A percentile compares a stretch with the other conserved stretches of the same genome.
These are phyloP conservation scores for Pinctada fucata DNA, from an alignment of 2,888 invertebrate species.

Conservation along the genomic window DNA sequence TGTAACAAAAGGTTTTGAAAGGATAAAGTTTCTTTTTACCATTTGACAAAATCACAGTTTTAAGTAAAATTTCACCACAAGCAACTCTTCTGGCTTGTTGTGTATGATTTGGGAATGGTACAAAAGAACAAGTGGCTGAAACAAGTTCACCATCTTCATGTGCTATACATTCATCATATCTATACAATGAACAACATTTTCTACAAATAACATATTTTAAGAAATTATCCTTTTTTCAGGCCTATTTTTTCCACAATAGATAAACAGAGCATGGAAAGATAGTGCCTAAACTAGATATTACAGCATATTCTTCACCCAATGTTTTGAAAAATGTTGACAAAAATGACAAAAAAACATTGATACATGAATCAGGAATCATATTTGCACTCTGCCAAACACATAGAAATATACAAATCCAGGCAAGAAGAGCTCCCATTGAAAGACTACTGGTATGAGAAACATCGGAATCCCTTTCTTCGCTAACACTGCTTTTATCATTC, in stretches of 20 bases:
- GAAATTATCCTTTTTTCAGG: constrained; percentile 6
- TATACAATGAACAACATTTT: constrained; percentile 17
- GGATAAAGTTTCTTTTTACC: constrained; percentile 20
- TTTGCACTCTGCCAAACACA: constrained; percentile 14
- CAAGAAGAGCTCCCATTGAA: background rate
- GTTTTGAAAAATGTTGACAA: constrained; percentile 8
- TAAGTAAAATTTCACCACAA: constrained; percentile 29
- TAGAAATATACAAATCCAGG: constrained; percentile 20
- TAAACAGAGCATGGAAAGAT: constrained; percentile 15
- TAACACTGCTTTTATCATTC: background rate
- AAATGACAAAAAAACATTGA: constrained; percentile 15
- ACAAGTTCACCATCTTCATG: constrained; percentile 12
- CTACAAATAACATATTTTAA: constrained; percentile 28
- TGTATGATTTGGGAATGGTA: constrained; percentile 25
- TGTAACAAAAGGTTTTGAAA: constrained; percentile 30
- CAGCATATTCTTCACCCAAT: background rate
- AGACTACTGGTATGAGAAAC: background rate
- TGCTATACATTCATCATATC: constrained; percentile 10
- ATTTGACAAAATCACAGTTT: constrained; percentile 4
- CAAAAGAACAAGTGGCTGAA: constrained; percentile 8
- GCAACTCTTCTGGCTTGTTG: constrained; percentile 6
- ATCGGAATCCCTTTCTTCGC: background rate
- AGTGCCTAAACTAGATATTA: constrained; percentile 1
- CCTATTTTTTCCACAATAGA: background rate
- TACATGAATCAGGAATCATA: constrained; percentile 18